phyloP scores from a whole-genome alignment of 2,888 invertebrate species.

The Drosophila mercatorum region DNA sequence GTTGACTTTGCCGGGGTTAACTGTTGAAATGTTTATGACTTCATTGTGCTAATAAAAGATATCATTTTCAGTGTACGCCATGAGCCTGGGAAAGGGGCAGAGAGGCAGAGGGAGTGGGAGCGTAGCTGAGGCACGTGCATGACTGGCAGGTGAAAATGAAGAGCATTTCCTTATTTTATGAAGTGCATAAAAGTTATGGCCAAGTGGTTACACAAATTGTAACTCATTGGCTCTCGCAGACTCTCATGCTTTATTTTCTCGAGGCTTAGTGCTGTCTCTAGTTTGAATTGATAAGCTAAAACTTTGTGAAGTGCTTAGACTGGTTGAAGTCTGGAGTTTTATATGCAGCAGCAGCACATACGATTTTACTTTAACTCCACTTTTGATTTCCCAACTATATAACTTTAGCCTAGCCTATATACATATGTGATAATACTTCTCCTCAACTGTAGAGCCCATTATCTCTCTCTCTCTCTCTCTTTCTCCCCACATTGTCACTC shows the following conservation, averaged over 20 bases:
- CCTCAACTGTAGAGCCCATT: too few species aligned
- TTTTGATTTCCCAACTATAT: not conserved
- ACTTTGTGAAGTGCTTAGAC: not conserved
- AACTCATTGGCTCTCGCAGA: not conserved
- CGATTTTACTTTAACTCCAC: too few species aligned
- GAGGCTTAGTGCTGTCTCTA: not conserved
- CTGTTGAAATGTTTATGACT: conserved; percentile 78
- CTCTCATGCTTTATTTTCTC: not conserved
- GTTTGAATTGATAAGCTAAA: not conserved
- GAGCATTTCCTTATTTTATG: conserved; percentile 27
- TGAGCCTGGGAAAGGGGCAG: not conserved
- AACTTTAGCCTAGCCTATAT: too few species aligned
- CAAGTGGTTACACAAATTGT: not conserved
- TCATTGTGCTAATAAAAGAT: conserved; percentile 77
- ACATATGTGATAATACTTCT: too few species aligned
- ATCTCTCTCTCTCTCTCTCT: not conserved
- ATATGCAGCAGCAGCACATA: too few species aligned
- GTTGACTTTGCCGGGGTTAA: conserved; percentile 73
- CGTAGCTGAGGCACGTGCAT: conserved; percentile 32
- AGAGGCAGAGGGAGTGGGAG: not conserved
- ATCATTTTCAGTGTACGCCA: conserved; percentile 57
- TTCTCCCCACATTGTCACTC: not conserved
- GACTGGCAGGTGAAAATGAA: conserved; percentile 47
- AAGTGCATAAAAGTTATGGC: conserved; percentile 17
- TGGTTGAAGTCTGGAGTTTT: not conserved